Evolutionary conservation across 2,888 invertebrate genomes (phyloP), one percentile per base, ranked within the genome.

Genomic region (Atrina japonica): DNA sequence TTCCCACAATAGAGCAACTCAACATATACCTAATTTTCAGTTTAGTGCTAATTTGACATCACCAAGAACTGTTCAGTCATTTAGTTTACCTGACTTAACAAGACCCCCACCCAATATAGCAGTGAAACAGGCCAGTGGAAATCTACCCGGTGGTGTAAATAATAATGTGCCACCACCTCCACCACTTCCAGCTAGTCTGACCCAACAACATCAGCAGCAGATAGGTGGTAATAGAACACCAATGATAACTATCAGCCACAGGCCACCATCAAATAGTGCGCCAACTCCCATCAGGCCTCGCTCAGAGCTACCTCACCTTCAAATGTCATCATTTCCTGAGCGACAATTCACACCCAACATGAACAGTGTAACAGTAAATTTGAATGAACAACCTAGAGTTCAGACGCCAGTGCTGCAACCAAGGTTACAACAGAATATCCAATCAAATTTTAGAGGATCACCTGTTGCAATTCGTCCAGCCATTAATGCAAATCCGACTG

Each of bases 81-180:
- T 72, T 47, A 72, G 35, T 50, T 23, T 72, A 16, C 71, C 71
- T 11, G 71, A 72, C 21, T 58, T 67, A n/a, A 50, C 66, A 40
- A 56, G 66, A 16, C 71, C 71, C 16, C 71, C 71, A 2, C 71
- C 71, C 7, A 72, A 67, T 27, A 64, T 70, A 27, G 30, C 63
- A 16, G 47, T 70, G 25, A 65, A 65, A 41, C 70, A 64, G 30
- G 30, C 71, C 1, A 66, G 47, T 18, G 35, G 16, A 3, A 64
- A 43, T 67, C 61, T 50, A 27, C 64, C 63, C 21, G 21, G 25
- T 35, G 50, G 50, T 23, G 61, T 60, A 23, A 52, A 40, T 25
- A 67, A 67, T 53, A 45, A 30, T 27, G 29, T n/a, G 16, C 25
- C 45, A 60, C 64, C 64, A 21, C 53, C 53, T 7, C 64, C 53